Conservation (phyloP, 1,140 invertebrate genomes). For the Aphaenogaster floridana region DNA sequence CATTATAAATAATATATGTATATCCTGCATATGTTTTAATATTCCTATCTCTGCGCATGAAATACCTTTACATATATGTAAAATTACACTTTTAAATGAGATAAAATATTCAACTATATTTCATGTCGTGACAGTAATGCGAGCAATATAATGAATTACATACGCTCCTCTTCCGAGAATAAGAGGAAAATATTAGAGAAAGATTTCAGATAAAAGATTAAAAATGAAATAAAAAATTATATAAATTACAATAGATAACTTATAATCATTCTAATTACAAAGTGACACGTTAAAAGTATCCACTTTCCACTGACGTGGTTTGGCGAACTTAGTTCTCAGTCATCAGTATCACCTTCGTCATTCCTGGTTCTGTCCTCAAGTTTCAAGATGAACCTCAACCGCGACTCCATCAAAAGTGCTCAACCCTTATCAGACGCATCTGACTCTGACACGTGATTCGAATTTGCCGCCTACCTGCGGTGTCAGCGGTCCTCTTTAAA, state of each 20-base stretch:
- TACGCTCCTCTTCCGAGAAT: not conserved
- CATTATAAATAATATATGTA: not conserved
- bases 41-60: not conserved
- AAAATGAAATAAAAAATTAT: not conserved
- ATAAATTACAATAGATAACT: not conserved
- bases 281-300: not conserved
- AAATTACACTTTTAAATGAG: conserved; percentile 17
- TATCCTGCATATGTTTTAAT: conserved; percentile 1
- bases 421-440: conserved; percentile 73
- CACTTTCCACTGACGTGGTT: conserved; percentile 31
- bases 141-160: not conserved
- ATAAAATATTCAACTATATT: conserved; percentile 3
- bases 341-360: conserved; percentile 7
- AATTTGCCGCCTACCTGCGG: conserved; percentile 63
- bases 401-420: conserved; percentile 59
- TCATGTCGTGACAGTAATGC: not conserved
- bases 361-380: conserved; percentile 47
- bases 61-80: not conserved
- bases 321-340: conserved; percentile 4
- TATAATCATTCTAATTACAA: not conserved
- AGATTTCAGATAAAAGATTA: not conserved
- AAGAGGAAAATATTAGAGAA: not conserved
- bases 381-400: conserved; percentile 64
- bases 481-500: conserved; percentile 61
- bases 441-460: conserved; percentile 74